Base-by-base conservation (phyloP, 2,797 vertebrate species). In the Eospalax fontanierii region DNA sequence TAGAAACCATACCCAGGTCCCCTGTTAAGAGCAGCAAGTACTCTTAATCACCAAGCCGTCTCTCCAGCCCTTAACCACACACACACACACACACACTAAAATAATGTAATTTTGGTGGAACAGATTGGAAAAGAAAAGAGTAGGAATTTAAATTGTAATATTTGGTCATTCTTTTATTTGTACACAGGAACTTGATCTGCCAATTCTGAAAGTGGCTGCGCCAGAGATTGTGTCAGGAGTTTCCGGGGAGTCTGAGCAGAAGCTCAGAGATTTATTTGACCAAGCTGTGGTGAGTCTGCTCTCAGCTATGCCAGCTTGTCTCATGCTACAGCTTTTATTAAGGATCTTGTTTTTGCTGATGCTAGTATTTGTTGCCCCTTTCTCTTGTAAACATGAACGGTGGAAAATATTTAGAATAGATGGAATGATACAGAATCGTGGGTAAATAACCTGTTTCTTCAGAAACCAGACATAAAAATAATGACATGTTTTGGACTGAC, bases 191-290 rank as follows among this genome's bases (percentile, higher is more conserved):
- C 98, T 99, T 96, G 98, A 99, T 85, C 96, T 99, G 88, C 99
- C 99, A 0, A 98, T 99, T 98, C 90, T 99, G 96, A 99, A 99
- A 98, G 99, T 99, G 28, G 99, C 99, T 35, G 99, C 99, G 70
- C 99, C 99, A 0, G 99, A 99, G 98, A 97, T 99, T 95, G 99
- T 99, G 71, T 99, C 99, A 0, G 99, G 99, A 80, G 99, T 99
- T 12, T 99, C 99, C 0, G 99, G 99, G 74, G 99, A 99, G 94
- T 99, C 99, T 0, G 99, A 99, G 85, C 99, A 99, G 98, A 99
- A 99, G 93, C 98, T 99, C 66, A 97, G 99, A 87, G 99, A 99
- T 63, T 98, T 99, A 40, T 99, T 99, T 97, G 99, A 99, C 38
- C 98, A 98, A 93, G 99, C 99, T 50, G 98, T 99, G 99, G 99